Evolutionary conservation across 2,797 vertebrate genomes (phyloP).

Genomic region (Lagocephalus sceleratus): DNA sequence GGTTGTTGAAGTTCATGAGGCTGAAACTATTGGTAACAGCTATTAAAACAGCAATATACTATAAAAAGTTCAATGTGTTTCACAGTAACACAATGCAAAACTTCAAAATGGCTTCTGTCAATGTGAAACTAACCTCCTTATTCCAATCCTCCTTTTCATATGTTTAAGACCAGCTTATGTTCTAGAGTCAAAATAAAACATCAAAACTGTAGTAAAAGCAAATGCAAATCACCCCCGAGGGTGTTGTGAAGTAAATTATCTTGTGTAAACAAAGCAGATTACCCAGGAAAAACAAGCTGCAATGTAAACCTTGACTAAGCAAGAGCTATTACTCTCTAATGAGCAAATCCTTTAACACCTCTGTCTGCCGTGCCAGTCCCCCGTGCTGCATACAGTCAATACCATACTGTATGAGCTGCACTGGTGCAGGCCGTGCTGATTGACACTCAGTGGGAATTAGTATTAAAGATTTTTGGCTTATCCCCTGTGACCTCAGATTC

Average conservation of each 20-base stretch:
- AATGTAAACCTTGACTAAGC: slow-evolving; percentile 60
- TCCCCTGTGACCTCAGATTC: slow-evolving; percentile 45
- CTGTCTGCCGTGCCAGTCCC: slow-evolving; percentile 6
- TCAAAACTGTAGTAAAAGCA: slow-evolving; percentile 41
- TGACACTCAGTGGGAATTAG: slow-evolving; percentile 60
- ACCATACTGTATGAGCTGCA: slow-evolving; percentile 21
- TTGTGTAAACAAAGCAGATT: slow-evolving; percentile 61
- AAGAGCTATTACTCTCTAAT: slow-evolving; percentile 37
- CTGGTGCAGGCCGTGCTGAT: slow-evolving; percentile 37
- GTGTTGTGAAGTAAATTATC: slow-evolving; percentile 50
- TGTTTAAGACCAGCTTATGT: slow-evolving; percentile 42
- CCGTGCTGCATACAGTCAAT: slow-evolving; percentile 21
- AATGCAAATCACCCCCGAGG: slow-evolving; percentile 48
- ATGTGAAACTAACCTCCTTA: slow-evolving; percentile 24
- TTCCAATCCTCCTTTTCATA: slow-evolving; percentile 24
- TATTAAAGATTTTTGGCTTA: slow-evolving; percentile 65
- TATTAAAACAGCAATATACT: no score
- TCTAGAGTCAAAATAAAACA: slow-evolving; percentile 17
- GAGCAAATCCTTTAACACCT: slow-evolving; percentile 33
- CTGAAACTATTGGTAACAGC: no score
- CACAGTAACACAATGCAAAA: slow-evolving; percentile 12
- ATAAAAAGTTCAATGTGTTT: slow-evolving; percentile 2
- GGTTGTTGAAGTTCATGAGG: no score
- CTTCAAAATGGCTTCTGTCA: slow-evolving; percentile 16
- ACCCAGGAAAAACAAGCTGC: slow-evolving; percentile 32